Evolutionary conservation across 2,888 invertebrate species (phyloP).

Genomic region (Beris chalybata): DNA sequence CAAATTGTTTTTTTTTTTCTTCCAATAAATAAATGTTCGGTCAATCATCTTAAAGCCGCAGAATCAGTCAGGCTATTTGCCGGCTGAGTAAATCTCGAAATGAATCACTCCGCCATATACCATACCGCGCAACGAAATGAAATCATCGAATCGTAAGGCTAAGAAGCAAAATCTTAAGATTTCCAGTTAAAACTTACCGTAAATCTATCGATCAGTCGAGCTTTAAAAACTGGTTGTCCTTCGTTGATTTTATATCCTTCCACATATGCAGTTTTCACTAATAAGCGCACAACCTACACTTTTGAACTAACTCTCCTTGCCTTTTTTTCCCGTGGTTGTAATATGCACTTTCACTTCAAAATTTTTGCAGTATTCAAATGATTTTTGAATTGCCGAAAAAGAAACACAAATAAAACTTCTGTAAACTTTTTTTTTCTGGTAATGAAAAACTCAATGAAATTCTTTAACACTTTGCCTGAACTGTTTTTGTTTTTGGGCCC

Average conservation of each 20-base stretch:
- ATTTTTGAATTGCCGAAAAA: too few species aligned
- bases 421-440: too few species aligned
- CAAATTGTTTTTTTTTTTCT: too few species aligned
- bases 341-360: slow-evolving; percentile 25
- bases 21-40: too few species aligned
- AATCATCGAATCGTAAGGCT: slow-evolving; percentile 11
- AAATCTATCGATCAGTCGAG: slow-evolving; percentile 4
- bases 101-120: slow-evolving; percentile 14
- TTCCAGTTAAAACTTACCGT: not conserved
- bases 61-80: not conserved
- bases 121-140: slow-evolving; percentile 8
- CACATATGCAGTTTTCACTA: slow-evolving; percentile 14
- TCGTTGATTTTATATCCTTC: slow-evolving; percentile 23
- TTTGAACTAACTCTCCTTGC: slow-evolving; percentile 25
- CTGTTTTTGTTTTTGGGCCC: slow-evolving; percentile 5
- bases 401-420: too few species aligned
- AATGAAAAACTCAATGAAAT: not conserved
- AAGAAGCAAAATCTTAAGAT: not conserved
- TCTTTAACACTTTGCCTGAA: not conserved
- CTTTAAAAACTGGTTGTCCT: slow-evolving; percentile 27
- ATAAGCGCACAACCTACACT: not conserved
- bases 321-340: slow-evolving; percentile 16
- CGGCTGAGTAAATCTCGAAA: slow-evolving; percentile 13
- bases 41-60: too few species aligned
- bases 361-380: too few species aligned